Evolutionary conservation across 2,888 invertebrate species (phyloP).

Genomic region (Drosophila peninsularis): DNA sequence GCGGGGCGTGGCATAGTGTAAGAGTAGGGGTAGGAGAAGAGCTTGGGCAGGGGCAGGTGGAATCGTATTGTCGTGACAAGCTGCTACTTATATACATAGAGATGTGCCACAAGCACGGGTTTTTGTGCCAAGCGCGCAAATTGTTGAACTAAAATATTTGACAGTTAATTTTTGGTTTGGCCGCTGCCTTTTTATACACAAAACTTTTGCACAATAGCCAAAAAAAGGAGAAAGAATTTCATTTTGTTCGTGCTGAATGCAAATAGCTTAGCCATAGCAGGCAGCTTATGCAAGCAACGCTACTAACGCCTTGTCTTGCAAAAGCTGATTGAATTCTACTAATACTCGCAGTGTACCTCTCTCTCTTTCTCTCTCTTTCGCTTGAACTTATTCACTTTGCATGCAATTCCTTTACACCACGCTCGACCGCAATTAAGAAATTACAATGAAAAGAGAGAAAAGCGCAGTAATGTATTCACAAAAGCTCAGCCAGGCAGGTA

Average conservation of each 20-base stretch:
- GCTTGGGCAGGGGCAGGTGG: background rate
- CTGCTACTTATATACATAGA: slow-evolving; percentile 50
- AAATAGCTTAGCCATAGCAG: slow-evolving; percentile 28
- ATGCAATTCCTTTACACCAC: slow-evolving; percentile 27
- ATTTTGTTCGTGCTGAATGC: slow-evolving; percentile 4
- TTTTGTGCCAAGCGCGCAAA: slow-evolving; percentile 64
- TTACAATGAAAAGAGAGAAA: slow-evolving; percentile 49
- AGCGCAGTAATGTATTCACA: slow-evolving; percentile 45
- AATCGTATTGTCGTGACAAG: slow-evolving; percentile 69
- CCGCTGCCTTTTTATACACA: slow-evolving; percentile 50
- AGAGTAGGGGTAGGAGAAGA: background rate
- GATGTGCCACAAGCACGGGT: slow-evolving; percentile 29
- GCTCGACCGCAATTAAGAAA: slow-evolving; percentile 70
- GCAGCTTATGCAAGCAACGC: slow-evolving; percentile 19
- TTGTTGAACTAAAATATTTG: slow-evolving; percentile 77
- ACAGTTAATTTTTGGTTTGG: slow-evolving; percentile 75
- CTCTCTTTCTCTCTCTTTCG: background rate
- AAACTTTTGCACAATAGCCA: slow-evolving; percentile 48
- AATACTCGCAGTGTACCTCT: background rate
- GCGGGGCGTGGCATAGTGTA: slow-evolving; percentile 12
- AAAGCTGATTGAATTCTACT: slow-evolving; percentile 24
- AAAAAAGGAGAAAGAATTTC: background rate
- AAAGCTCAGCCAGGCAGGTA: slow-evolving; percentile 41
- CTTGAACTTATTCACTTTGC: slow-evolving; percentile 3
- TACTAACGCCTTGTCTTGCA: slow-evolving; percentile 1